Percentiles rank a stretch among this genome's conserved stretches.
phyloP scores from a whole-genome alignment of 2,888 invertebrate species.

The Labia minor region DNA sequence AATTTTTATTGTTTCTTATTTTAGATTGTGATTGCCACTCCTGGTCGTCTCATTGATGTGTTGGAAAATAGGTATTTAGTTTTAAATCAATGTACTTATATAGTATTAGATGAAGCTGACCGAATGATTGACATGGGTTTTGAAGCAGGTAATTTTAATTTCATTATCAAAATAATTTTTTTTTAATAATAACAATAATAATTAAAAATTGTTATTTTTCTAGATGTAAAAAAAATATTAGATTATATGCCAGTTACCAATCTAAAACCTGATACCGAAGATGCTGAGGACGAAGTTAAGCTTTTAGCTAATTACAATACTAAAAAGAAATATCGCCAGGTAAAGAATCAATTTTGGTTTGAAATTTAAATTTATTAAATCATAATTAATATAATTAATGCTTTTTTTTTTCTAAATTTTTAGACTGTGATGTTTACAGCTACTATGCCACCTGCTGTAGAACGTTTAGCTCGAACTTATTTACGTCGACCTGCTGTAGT shows the following conservation, averaged over 20 bases:
- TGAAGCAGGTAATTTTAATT: slow-evolving; percentile 52
- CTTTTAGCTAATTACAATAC: slow-evolving; percentile 88
- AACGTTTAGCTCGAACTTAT: slow-evolving; percentile 88
- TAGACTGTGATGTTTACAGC: slow-evolving; percentile 99
- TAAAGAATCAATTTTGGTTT: slow-evolving; percentile 27
- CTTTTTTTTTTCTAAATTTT: slow-evolving; percentile 29
- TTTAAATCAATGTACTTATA: slow-evolving; percentile 94
- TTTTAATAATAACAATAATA: not conserved
- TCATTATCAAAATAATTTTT: too few species aligned
- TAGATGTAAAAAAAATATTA: slow-evolving; percentile 89
- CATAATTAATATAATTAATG: not conserved
- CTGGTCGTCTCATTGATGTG: slow-evolving; percentile 97
- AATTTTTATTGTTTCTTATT: too few species aligned
- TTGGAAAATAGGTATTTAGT: slow-evolving; percentile 96
- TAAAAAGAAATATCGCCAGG: slow-evolving; percentile 92
- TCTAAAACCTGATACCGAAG: slow-evolving; percentile 94
- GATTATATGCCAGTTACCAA: slow-evolving; percentile 98
- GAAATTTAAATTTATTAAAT: slow-evolving; percentile 13
- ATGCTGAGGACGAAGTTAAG: slow-evolving; percentile 88
- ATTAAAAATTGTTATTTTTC: slow-evolving; percentile 17
- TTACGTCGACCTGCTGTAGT: slow-evolving; percentile 92
- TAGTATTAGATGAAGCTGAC: slow-evolving; percentile 92
- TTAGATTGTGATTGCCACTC: slow-evolving; percentile 95
- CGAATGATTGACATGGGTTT: slow-evolving; percentile 99
- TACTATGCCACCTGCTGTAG: slow-evolving; percentile 98